Evolutionary conservation across 2,888 invertebrate species (phyloP).

Genomic region (Ellobium chinense): DNA sequence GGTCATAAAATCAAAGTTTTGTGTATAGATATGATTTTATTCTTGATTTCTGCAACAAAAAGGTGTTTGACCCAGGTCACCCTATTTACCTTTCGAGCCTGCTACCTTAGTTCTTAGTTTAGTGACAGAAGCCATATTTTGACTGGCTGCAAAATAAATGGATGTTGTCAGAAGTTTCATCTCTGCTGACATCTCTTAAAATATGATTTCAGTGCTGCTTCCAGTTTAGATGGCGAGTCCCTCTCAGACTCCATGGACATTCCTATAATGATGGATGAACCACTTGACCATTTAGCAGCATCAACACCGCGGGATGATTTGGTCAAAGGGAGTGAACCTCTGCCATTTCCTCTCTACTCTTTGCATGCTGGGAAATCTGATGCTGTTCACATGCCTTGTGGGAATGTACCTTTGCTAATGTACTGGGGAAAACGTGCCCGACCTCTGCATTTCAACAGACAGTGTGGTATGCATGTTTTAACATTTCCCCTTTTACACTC

Average conservation of each 20-base stretch:
- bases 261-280: slow-evolving; percentile 50
- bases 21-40: too few species aligned
- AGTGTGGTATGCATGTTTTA: slow-evolving; percentile 72
- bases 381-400: slow-evolving; percentile 68
- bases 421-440: slow-evolving; percentile 70
- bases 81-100: too few species aligned
- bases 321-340: slow-evolving; percentile 60
- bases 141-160: too few species aligned
- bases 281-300: not conserved
- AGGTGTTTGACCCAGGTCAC: too few species aligned
- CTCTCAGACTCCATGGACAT: slow-evolving; percentile 66
- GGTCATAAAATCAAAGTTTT: too few species aligned
- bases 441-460: slow-evolving; percentile 66
- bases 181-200: too few species aligned
- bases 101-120: too few species aligned
- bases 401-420: slow-evolving; percentile 70
- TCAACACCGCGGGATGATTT: slow-evolving; percentile 49
- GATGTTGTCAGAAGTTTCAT: too few species aligned
- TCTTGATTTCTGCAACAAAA: too few species aligned
- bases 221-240: slow-evolving; percentile 52
- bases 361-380: slow-evolving; percentile 64
- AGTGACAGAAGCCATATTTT: too few species aligned
- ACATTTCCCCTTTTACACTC: too few species aligned
- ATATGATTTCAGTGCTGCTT: slow-evolving; percentile 6
- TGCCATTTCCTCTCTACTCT: slow-evolving; percentile 72